Evolutionary conservation across 2,888 invertebrate species (phyloP).

Genomic region (Euproctis similis): DNA sequence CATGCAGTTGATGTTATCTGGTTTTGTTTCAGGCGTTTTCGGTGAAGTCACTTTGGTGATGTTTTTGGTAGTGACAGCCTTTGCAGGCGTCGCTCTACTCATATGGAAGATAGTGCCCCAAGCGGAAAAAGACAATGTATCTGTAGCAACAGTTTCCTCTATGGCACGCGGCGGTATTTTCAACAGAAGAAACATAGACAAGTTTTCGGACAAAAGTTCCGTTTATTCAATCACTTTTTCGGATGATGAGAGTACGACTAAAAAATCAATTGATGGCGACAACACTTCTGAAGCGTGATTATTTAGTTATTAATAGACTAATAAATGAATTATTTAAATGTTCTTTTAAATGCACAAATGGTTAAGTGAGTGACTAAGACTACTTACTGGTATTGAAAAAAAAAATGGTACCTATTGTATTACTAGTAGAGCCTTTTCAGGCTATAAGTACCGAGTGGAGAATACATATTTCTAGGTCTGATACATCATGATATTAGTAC

Average conservation of each 20-base stretch:
- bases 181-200: constrained; percentile 53
- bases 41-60: constrained; percentile 71
- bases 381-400: too few relatives aligned
- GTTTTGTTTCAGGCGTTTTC: constrained; percentile 53
- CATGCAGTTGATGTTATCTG: too few relatives aligned
- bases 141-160: constrained; percentile 59
- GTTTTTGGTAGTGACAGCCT: constrained; percentile 75
- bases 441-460: too few relatives aligned
- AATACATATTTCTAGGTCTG: too few relatives aligned
- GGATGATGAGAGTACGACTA: constrained; percentile 52
- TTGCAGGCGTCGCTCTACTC: constrained; percentile 72
- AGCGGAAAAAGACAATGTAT: constrained; percentile 66
- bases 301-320: constrained; percentile 9
- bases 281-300: constrained; percentile 69
- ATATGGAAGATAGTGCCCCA: constrained; percentile 76
- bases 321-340: constrained; percentile 17
- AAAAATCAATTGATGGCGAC: constrained; percentile 55
- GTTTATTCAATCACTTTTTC: constrained; percentile 68
- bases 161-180: constrained; percentile 60
- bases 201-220: constrained; percentile 64
- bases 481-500: too few relatives aligned
- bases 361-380: constrained; percentile 6
- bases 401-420: too few relatives aligned
- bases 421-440: too few relatives aligned
- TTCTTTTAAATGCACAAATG: constrained; percentile 27